Evolutionary conservation across 2,113 vertebrate genomes (phyloP).

Genomic region (Hypomesus transpacificus): DNA sequence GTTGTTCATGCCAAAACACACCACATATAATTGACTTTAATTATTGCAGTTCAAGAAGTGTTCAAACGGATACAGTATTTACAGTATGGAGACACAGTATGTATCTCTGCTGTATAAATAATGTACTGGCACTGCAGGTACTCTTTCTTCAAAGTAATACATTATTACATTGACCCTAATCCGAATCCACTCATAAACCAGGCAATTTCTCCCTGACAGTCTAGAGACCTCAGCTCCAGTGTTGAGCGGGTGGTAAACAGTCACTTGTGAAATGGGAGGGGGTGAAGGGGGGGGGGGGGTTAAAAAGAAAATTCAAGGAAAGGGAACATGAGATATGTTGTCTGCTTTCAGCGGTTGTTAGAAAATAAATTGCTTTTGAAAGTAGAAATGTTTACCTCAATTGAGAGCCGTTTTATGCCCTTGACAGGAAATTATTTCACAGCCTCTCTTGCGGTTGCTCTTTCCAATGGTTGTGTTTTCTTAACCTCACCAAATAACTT

Average conservation of each 20-base stretch:
- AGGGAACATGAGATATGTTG: slow-evolving; percentile 69
- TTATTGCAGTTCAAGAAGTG: not conserved
- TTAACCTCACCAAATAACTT: slow-evolving; percentile 68
- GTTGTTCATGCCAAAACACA: no score
- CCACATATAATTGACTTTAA: no score
- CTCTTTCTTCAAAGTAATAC: slow-evolving; percentile 48
- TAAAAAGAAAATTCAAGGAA: slow-evolving; percentile 65
- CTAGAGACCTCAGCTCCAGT: slow-evolving; percentile 47
- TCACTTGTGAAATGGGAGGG: slow-evolving; percentile 46
- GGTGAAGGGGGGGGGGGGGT: slow-evolving; percentile 15
- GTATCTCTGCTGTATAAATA: no score
- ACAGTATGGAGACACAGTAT: slow-evolving; percentile 32
- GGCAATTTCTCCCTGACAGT: slow-evolving; percentile 58
- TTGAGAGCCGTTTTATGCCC: slow-evolving; percentile 67
- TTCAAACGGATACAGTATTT: slow-evolving; percentile 13
- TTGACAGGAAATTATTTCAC: slow-evolving; percentile 72
- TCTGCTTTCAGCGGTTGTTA: slow-evolving; percentile 70
- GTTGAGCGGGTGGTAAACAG: slow-evolving; percentile 50
- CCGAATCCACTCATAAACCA: slow-evolving; percentile 58
- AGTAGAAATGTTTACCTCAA: slow-evolving; percentile 73
- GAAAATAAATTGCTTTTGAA: slow-evolving; percentile 75
- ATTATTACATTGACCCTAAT: slow-evolving; percentile 64
- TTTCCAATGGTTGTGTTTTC: slow-evolving; percentile 66
- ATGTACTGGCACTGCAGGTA: slow-evolving; percentile 38
- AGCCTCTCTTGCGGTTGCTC: slow-evolving; percentile 63